Evolutionary conservation across 1,140 invertebrate genomes (phyloP), one percentile per base, ranked within the genome.

Genomic region (Glomeris maerens): DNA sequence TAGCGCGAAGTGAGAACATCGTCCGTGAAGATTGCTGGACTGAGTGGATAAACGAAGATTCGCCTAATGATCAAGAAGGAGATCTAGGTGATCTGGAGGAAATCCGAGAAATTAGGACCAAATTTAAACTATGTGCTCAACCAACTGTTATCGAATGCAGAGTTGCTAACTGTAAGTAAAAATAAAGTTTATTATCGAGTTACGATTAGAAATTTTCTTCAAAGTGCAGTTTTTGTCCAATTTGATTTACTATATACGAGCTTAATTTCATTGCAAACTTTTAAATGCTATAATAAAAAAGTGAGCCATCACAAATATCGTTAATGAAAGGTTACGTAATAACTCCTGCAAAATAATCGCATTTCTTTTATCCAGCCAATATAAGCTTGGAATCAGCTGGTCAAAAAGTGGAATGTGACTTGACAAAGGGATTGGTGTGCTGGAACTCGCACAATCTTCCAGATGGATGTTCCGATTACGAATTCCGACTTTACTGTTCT

Each of bases 41-140:
- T n/a, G 47, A 54, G 1, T 64, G 60, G 59, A 52, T 66, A 47
- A 66, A 62, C 47, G 49, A 62, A 17, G 57, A 59, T 23, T 47
- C 56, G 1, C 61, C 62, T 13, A 38, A 28, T 29, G 7, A 17
- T 4, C 17, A 13, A 0, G 17, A 14, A 1, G 29, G 46, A 13
- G 59, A 64, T 39, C 26, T 45, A 1, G 36, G 47, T 10, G 60
- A 64, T 39, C 27, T 45, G 13, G 54, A 59, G 44, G 54, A 42
- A 22, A 45, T 54, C 0, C 17, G 31, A 28, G 17, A 56, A 45
- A 47, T 58, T 25, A 45, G 50, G 2, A 26, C 40, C 2, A 25
- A 26, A 1, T 38, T 28, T 14, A 50, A 49, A 5, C 45, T 57
- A 3, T 64, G 61, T 46, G 36, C 38, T n/a, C 55, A 56, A 21